phyloP scores from a whole-genome alignment of 1,140 invertebrate species.

The Ceratoteleas bidentatus region DNA sequence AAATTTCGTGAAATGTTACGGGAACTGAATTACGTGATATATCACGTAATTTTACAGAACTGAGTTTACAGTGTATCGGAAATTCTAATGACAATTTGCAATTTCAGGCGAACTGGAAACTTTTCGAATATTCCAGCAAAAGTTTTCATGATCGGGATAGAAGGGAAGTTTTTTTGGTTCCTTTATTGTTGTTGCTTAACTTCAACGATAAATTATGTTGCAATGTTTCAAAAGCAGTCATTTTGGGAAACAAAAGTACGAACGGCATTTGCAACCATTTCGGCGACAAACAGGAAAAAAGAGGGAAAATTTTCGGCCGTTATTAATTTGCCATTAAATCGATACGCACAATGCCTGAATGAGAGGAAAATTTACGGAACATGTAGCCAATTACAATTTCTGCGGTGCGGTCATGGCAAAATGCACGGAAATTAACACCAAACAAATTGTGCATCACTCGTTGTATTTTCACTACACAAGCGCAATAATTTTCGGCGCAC shows the following conservation, averaged over 20 bases:
- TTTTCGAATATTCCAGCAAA: no score
- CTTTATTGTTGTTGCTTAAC: background rate
- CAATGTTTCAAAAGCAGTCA: background rate
- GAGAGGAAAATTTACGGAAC: conserved; percentile 32
- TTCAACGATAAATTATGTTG: no score
- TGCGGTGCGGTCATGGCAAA: background rate
- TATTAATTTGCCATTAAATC: conserved; percentile 49
- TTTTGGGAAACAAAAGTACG: background rate
- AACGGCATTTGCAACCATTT: background rate
- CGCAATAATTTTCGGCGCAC: background rate
- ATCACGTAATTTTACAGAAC: no score
- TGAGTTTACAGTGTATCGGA: no score
- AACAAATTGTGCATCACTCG: conserved; percentile 30
- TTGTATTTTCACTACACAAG: conserved; percentile 31
- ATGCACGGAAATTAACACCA: conserved; percentile 30
- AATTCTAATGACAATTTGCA: no score
- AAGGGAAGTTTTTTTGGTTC: background rate
- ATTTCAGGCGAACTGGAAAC: no score
- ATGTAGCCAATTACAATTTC: conserved; percentile 57
- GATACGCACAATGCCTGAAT: conserved; percentile 16
- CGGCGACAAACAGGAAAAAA: conserved; percentile 4
- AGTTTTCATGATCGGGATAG: no score
- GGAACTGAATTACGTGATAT: no score
- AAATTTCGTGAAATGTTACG: no score
- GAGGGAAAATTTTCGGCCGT: conserved; percentile 4